Conservation (phyloP, 2,888 invertebrate genomes). For the Ophion slaviceki region DNA sequence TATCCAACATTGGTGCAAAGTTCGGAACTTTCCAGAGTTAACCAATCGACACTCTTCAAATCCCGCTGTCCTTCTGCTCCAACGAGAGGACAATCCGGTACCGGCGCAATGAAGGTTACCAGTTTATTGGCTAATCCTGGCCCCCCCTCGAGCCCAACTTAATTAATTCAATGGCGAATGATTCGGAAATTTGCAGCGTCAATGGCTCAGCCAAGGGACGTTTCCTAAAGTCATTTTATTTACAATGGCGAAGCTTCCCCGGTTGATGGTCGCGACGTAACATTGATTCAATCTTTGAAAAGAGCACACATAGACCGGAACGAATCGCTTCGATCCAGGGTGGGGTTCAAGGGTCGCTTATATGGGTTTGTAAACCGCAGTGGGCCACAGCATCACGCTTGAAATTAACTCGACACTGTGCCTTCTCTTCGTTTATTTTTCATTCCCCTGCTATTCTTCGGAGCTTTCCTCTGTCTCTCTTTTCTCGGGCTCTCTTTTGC, state of each 20-base stretch:
- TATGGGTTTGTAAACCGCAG: constrained; percentile 30
- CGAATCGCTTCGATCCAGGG: constrained; percentile 39
- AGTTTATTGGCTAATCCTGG: not conserved
- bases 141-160: not conserved
- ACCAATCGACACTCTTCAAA: not conserved
- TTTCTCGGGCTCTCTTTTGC: constrained; percentile 5
- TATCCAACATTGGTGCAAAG: too few species aligned
- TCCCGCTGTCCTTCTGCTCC: not conserved
- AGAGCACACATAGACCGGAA: constrained; percentile 30
- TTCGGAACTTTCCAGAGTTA: too few species aligned
- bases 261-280: constrained; percentile 10
- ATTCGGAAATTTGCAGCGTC: not conserved
- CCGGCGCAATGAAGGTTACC: not conserved
- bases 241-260: constrained; percentile 8
- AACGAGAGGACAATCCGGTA: not conserved
- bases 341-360: constrained; percentile 48
- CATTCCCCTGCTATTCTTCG: constrained; percentile 15
- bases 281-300: constrained; percentile 35
- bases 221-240: constrained; percentile 11
- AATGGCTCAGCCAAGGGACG: not conserved
- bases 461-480: constrained; percentile 13
- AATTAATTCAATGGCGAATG: not conserved
- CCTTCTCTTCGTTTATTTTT: constrained; percentile 36
- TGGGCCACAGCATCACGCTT: constrained; percentile 68
- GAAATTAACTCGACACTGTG: constrained; percentile 68